Evolutionary conservation across 2,888 invertebrate species (phyloP), one percentile per base, ranked within the genome.

Genomic region (Phytoseiulus persimilis): DNA sequence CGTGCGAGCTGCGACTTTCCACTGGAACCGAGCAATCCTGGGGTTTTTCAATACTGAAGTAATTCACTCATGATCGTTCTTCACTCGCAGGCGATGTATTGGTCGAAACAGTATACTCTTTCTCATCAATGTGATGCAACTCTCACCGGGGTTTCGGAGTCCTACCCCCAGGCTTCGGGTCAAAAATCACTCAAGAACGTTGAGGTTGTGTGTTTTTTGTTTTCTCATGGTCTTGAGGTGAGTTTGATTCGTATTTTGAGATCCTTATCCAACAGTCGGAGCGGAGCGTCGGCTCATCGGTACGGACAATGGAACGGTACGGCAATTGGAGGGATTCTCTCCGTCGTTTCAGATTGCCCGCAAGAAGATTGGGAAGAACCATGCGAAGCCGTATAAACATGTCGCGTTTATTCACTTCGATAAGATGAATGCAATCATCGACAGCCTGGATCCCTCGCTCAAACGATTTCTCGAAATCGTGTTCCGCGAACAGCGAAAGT

Each of bases 131-230:
- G 87, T 23, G 87, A 87, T 33, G 87, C 87, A 45, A 87, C 87
- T 11, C n/a, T 87, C 28, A 33, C 31, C 23, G 87, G 39, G 9
- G 45, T 45, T 3, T 87, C 87, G 45, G 87, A 87, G 33, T n/a
- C 87, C 6, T 45, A 39, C 32, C 32, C 39, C 18, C 87, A 87
- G 11, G 45, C 87, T 32, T 28, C 32, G 32, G 87, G 87, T 32
- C 87, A 87, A n/a, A 87, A 87, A 32, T 87, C 87, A 6, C 33
- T 87, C 39, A 87, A 87, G 33, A 87, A 87, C 87, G 87, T 87
- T 87, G 87, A 87, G 23, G 87, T 87, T 87, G 45, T 45, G 32
- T 87, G 87, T 33, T 87, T 87, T 33, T 45, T 87, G n/a, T 87
- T 87, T 45, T 87, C 87, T 11, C 87, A 87, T 23, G 87, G 87